phyloP scores from a whole-genome alignment of 2,797 vertebrate species.

The Lagodon rhomboides region DNA sequence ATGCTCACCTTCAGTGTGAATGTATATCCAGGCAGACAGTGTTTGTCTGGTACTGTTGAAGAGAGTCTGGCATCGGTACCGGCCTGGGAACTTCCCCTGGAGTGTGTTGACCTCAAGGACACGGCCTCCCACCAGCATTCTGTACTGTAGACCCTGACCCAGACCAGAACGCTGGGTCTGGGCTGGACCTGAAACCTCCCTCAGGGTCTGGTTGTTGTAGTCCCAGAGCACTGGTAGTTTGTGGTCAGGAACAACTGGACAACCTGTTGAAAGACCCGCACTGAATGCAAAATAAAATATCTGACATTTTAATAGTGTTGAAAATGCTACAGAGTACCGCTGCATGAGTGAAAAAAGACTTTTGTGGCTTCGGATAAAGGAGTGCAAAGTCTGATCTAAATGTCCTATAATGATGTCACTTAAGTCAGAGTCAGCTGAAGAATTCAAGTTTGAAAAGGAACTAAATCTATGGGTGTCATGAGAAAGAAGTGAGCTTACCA shows the following conservation, averaged over 20 bases:
- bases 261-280: conserved; percentile 78
- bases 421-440: not conserved
- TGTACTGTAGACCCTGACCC: conserved; percentile 67
- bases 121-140: conserved; percentile 81
- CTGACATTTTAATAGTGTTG: not conserved
- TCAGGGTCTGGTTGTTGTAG: conserved; percentile 83
- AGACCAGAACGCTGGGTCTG: not conserved
- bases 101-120: conserved; percentile 87
- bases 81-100: conserved; percentile 80
- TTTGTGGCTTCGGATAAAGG: not conserved
- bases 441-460: not conserved
- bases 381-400: not conserved
- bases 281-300: not conserved
- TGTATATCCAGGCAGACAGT: conserved; percentile 85
- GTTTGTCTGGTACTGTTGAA: conserved; percentile 68
- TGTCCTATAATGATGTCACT: not conserved
- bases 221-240: conserved; percentile 84
- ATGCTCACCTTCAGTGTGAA: conserved; percentile 84
- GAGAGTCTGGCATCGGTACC: conserved; percentile 82
- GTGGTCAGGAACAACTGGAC: conserved; percentile 84
- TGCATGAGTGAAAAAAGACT: too few species aligned
- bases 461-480: too few species aligned
- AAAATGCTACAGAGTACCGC: not conserved
- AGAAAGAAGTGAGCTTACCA: too few species aligned
- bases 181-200: conserved; percentile 59